Base-by-base conservation (phyloP, 2,113 vertebrate species). In the Notarius quadriscutis region DNA sequence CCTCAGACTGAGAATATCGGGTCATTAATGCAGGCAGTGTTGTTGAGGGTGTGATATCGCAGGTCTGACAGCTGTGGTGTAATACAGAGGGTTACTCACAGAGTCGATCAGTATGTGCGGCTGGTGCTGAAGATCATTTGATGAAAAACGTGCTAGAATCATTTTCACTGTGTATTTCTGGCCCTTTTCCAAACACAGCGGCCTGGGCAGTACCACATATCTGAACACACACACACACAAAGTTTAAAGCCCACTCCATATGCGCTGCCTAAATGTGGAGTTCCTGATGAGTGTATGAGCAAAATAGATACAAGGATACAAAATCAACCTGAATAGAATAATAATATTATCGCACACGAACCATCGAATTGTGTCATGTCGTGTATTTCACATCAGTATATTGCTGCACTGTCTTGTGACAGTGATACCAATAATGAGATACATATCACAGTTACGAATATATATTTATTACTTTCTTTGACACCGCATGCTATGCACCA, bases 21-120 rank as follows among this genome's bases (percentile, higher is more conserved):
- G 74, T n/a, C 74, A 50, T 50, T 48, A 22, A 74, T 11, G 8
- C 12, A 41, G 17, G 30, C 5, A 12, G 9, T 7, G 8, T 5
- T 0, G 4, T 53, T 77, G 17, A 57, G 5, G 55, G 5, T 79
- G 77, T 79, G 72, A 51, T 25, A 48, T 77, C 10, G 50, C 17
- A 74, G 67, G 71, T 74, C 4, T 1, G 12, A 12, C 74, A 77
- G 50, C 25, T 53, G 10, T 77, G 11, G 63, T 63, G 60, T 60
- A 30, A 17, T 51, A 71, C 18, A 72, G 34, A 34, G 41, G 11
- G 30, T 50, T 78, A 91, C 98, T 93, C 91, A 99, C 98, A 0
- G 98, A 99, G 91, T 99, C 98, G 7, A 99, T 96, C 51, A 99
- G 94, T 0, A 96, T 99, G 93, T 98, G 98, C 0, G 98, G 98